Base-by-base conservation (phyloP, 1,140 invertebrate genomes). In the Aphidius gifuensis region DNA sequence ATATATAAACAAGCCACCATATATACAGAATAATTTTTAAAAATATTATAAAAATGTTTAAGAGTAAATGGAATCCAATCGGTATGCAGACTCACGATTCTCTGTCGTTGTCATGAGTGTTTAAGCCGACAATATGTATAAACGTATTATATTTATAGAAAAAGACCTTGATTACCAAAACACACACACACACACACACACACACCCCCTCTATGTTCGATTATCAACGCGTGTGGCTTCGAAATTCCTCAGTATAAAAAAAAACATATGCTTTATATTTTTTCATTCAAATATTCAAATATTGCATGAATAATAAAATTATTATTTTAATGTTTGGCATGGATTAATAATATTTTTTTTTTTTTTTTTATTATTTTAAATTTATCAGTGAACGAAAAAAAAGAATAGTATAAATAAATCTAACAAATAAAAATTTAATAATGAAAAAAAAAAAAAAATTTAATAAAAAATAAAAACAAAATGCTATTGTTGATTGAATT, bases 91-190 rank as follows among this genome's bases (percentile, higher is more conserved):
- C 53, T 40, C 4, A 4, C 40, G 38, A 54, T 54, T 16, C 9
- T 40, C 39, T 23, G 42, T 44, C 23, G 44, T 46, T 39, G 38
- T 9, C 40, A n/a, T 54, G 40, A n/a, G 32, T 54, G 60, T 71
- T 65, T 66, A 43, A 40, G 44, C 66, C 69, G 67, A 62, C 65
- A 66, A 73, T 64, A 46, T 38, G 51, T 60, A 59, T 60, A 68
- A 69, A 74, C 66, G 68, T 58, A 74, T 76, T 77, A 77, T 32
- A 32, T 77, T 77, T 77, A 77, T 77, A 77, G 71, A 69, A 62
- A 42, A 48, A 64, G 69, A 74, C 74, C 75, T 77, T 77, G 75
- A 77, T 77, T 73, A 69, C 54, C 62, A 57, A 58, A 57, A 63
- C 62, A 64, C 42, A 16, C 16, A 58, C 43, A 32, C 58, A 51